phyloP scores from a whole-genome alignment of 2,113 vertebrate genomes.

The Chroicocephalus ridibundus region DNA sequence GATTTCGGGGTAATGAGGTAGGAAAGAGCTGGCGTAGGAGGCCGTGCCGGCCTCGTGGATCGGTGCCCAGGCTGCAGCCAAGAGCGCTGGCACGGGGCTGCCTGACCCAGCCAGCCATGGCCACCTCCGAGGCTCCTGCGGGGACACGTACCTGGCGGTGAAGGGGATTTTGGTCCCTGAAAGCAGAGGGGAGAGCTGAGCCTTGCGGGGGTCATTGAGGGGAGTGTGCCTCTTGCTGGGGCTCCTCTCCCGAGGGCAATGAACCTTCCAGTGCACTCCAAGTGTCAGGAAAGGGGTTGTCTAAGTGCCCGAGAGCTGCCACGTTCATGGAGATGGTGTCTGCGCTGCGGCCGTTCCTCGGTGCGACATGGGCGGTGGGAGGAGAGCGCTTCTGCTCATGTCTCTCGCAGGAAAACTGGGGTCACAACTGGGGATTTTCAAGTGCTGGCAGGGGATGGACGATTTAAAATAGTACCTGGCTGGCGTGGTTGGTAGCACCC shows the following conservation, averaged over 20 bases:
- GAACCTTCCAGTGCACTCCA: background rate
- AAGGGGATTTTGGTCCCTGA: background rate
- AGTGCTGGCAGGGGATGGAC: background rate
- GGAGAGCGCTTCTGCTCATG: background rate
- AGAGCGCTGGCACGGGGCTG: accelerated
- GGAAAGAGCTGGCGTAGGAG: background rate
- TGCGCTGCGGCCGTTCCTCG: accelerated
- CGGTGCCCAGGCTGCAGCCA: background rate
- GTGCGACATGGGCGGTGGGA: accelerated
- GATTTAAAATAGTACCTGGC: background rate
- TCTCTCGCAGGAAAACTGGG: background rate
- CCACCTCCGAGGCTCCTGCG: accelerated
- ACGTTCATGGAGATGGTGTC: accelerated
- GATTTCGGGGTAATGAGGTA: background rate
- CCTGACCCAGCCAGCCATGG: background rate
- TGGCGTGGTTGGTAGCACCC: background rate
- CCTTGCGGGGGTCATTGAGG: background rate
- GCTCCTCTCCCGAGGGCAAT: background rate
- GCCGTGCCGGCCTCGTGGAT: accelerated
- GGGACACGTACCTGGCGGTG: accelerated
- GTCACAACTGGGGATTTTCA: background rate
- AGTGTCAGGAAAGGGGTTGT: background rate
- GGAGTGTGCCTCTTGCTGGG: background rate
- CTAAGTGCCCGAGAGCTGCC: background rate
- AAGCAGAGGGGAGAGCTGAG: background rate